Evolutionary conservation across 1,140 invertebrate species (phyloP).

Genomic region (Spodoptera litura): DNA sequence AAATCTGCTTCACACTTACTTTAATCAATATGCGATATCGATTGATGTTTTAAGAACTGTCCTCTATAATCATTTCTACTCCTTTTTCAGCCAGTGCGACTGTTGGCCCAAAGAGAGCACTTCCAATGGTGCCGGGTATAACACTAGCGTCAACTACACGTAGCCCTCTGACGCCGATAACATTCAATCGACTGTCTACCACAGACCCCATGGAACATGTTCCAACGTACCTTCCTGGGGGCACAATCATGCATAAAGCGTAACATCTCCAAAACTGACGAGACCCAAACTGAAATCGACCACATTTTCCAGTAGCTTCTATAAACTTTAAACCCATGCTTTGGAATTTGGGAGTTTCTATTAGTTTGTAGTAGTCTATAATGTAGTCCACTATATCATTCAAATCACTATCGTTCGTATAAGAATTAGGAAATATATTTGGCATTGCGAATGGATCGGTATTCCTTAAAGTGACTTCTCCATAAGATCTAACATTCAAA

Average conservation of each 20-base stretch:
- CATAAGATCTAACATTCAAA: slow-evolving; percentile 1
- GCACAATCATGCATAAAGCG: slow-evolving; percentile 63
- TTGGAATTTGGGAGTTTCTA: slow-evolving; percentile 10
- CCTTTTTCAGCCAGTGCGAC: slow-evolving; percentile 40
- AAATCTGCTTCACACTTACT: no score
- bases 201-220: slow-evolving; percentile 86
- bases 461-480: neutral
- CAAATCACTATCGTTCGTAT: neutral
- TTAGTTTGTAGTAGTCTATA: slow-evolving; percentile 22
- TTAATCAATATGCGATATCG: no score
- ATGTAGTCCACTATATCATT: neutral
- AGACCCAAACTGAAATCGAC: slow-evolving; percentile 1
- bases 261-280: slow-evolving; percentile 78
- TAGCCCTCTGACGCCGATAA: slow-evolving; percentile 70
- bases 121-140: slow-evolving; percentile 57
- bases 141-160: slow-evolving; percentile 67
- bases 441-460: neutral
- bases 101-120: slow-evolving; percentile 52
- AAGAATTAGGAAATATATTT: neutral
- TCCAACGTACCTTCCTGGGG: slow-evolving; percentile 80
- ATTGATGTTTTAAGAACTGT: neutral
- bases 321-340: slow-evolving; percentile 48
- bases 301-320: slow-evolving; percentile 43
- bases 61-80: neutral
- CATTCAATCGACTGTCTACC: slow-evolving; percentile 77